phyloP scores from a whole-genome alignment of 2,113 vertebrate species.

The Tragulus kanchil region DNA sequence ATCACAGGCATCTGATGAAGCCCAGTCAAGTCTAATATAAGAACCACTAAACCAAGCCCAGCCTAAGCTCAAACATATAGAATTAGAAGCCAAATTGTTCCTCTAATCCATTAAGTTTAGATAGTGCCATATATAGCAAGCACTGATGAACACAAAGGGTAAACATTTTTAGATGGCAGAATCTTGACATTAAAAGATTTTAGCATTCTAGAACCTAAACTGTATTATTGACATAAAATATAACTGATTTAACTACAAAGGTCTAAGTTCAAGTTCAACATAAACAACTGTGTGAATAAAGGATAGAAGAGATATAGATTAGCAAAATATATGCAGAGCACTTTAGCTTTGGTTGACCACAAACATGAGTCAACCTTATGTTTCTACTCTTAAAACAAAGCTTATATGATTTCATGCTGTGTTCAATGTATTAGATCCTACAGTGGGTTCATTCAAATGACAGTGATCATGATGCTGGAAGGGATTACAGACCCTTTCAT shows the following conservation, averaged over 20 bases:
- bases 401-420: not conserved
- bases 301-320: not conserved
- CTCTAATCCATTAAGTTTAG: not conserved
- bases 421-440: not conserved
- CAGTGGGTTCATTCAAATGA: not conserved
- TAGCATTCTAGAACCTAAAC: not conserved
- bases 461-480: not conserved
- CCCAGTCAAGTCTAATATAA: not conserved
- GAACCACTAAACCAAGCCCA: not conserved
- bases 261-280: not conserved
- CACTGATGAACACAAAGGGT: not conserved
- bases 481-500: not conserved
- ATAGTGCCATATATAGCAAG: not conserved
- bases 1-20: not conserved
- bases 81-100: not conserved
- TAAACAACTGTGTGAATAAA: not conserved
- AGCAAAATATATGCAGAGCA: not conserved
- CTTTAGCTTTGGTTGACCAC: not conserved
- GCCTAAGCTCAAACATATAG: not conserved
- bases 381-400: conserved; percentile 17
- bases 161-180: not conserved
- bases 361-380: not conserved
- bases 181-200: not conserved
- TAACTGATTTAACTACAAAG: not conserved
- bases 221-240: not conserved